These are phyloP conservation scores for Podarcis cretensis DNA, from an alignment of 2,113 vertebrate genomes.

Conservation along the genomic window DNA sequence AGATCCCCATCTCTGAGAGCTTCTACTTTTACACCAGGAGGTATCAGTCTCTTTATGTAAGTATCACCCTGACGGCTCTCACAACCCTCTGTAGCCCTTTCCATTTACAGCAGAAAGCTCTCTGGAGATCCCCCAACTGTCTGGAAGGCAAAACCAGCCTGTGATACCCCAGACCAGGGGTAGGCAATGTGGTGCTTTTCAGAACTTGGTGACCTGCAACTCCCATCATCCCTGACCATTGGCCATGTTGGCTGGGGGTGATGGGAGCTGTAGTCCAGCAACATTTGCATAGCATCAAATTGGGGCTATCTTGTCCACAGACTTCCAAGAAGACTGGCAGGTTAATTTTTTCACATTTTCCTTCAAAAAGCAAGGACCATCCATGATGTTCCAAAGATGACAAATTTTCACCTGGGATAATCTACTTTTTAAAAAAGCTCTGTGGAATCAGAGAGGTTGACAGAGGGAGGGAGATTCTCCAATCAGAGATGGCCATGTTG, in stretches of 20 bases:
- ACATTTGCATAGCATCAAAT: too few relatives aligned
- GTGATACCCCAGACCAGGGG: too few relatives aligned
- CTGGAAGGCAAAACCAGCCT: too few relatives aligned
- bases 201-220: too few relatives aligned
- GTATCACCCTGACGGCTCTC: neutral
- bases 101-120: neutral
- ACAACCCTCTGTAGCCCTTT: neutral
- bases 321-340: too few relatives aligned
- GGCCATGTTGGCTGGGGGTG: too few relatives aligned
- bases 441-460: neutral
- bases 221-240: too few relatives aligned
- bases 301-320: too few relatives aligned
- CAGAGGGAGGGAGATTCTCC: neutral
- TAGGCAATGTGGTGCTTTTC: too few relatives aligned
- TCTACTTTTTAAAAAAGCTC: neutral
- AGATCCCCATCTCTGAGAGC: constrained; percentile 10
- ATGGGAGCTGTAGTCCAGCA: too few relatives aligned
- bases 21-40: constrained; percentile 30
- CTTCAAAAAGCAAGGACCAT: neutral
- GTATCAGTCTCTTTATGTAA: constrained; percentile 40
- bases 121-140: too few relatives aligned
- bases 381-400: neutral
- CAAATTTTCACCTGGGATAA: neutral
- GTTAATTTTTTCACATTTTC: neutral
- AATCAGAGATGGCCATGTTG: neutral